phyloP scores from a whole-genome alignment of 2,888 invertebrate species.

The Caenorhabditis sp. region DNA sequence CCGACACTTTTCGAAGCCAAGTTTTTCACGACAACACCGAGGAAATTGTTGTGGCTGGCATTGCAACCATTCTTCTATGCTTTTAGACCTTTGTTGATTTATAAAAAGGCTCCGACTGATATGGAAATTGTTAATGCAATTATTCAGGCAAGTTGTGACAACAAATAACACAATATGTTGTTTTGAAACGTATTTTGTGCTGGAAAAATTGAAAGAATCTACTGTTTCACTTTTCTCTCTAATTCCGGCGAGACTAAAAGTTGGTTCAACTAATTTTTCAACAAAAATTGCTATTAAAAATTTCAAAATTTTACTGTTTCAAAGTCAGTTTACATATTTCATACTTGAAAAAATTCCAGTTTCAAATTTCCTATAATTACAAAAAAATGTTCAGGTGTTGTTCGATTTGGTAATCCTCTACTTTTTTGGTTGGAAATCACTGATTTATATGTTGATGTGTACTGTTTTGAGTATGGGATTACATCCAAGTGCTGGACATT shows the following conservation, averaged over 20 bases:
- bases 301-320: too few species aligned
- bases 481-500: conserved; percentile 85
- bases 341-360: too few species aligned
- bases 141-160: conserved; percentile 76
- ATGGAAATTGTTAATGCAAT: conserved; percentile 86
- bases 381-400: too few species aligned
- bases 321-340: too few species aligned
- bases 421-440: conserved; percentile 77
- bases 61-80: conserved; percentile 95
- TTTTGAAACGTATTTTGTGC: too few species aligned
- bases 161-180: too few species aligned
- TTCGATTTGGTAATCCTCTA: conserved; percentile 85
- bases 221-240: too few species aligned
- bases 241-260: too few species aligned
- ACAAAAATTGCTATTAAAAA: too few species aligned
- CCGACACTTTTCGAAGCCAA: conserved; percentile 91
- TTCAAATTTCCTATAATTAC: too few species aligned
- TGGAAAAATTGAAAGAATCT: too few species aligned
- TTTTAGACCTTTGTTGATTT: conserved; percentile 80
- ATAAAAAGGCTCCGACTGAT: conserved; percentile 75
- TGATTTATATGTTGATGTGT: conserved; percentile 85
- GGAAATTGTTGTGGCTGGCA: conserved; percentile 89
- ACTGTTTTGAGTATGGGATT: conserved; percentile 72
- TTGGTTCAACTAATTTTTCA: too few species aligned
- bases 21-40: conserved; percentile 86